phyloP scores from a whole-genome alignment of 2,888 invertebrate species.

The Acholoe squamosa region DNA sequence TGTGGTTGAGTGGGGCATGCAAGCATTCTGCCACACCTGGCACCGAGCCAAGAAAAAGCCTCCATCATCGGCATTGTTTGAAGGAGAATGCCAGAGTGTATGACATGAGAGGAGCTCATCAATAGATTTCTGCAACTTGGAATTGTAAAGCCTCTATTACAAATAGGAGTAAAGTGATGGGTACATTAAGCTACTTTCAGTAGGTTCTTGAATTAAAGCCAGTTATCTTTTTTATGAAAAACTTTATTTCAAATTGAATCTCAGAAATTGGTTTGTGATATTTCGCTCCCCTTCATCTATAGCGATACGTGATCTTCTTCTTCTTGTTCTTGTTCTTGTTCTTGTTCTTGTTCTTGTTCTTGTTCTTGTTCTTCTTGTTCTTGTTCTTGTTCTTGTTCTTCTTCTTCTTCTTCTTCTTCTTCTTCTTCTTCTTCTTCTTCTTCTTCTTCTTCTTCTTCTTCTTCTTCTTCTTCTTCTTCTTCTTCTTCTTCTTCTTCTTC shows the following conservation, averaged over 20 bases:
- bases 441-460: not conserved
- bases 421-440: not conserved
- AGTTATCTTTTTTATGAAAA: too few species aligned
- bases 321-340: not conserved
- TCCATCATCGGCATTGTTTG: not conserved
- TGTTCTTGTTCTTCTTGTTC: not conserved
- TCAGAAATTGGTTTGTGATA: too few species aligned
- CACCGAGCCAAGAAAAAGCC: not conserved
- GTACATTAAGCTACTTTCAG: too few species aligned
- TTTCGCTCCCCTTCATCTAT: not conserved
- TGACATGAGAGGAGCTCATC: too few species aligned
- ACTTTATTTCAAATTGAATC: too few species aligned
- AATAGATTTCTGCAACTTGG: too few species aligned
- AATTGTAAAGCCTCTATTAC: too few species aligned
- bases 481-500: not conserved
- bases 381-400: not conserved
- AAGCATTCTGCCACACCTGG: not conserved
- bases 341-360: not conserved
- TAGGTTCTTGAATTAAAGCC: too few species aligned
- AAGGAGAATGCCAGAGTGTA: not conserved
- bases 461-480: not conserved
- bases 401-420: not conserved
- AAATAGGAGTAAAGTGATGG: too few species aligned
- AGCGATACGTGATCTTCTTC: too few species aligned
- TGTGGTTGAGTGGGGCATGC: constrained; percentile 2